Evolutionary conservation across 2,888 invertebrate genomes (phyloP), one percentile per base, ranked within the genome.

Genomic region (Brachycybe producta): DNA sequence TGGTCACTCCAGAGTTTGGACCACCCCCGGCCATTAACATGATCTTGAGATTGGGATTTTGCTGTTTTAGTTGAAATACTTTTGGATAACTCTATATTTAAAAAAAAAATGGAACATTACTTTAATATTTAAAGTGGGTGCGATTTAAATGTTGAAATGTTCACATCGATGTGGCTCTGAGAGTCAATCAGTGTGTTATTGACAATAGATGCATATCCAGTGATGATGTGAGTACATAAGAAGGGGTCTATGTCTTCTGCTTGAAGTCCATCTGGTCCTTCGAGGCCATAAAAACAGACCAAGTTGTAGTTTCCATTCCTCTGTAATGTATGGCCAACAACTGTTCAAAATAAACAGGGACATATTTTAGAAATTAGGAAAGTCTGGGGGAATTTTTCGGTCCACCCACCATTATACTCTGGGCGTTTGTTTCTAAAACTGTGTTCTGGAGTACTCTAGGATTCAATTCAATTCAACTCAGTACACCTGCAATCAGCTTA

Each of bases 171-270:
- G 55, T 62, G 60, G 21, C 50, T 30, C 1, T 64, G 56, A 3
- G 70, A 62, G 11, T 72, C 71, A 47, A 67, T 58, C 27, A 87
- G 67, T 7, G 73, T 68, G 56, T 75, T 75, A 60, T 84, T 76
- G 3, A 64, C 62, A 35, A 88, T 71, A 52, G 65, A 64, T 21
- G 80, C 81, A 70, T 84, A 82, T 38, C 81, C 87, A 51, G 85
- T 69, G 64, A 84, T 84, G 53, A 88, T 76, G 67, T 88, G 88
- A 1, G 86, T 84, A 64, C 88, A 90, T 51, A 88, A 70, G 59
- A 74, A 66, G 23, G 84, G 76, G 62, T 83, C 77, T 27, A 87
- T 73, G 58, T 73, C 67, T 30, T 67, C 62, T 5, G 80, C 76
- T 60, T 54, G 57, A 60, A 3, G 79, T 76, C 11, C 28, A 24